Percentiles rank a stretch among this genome's conserved stretches.
Conservation (phyloP, 2,113 vertebrate species). For the Ascaphus truei region DNA sequence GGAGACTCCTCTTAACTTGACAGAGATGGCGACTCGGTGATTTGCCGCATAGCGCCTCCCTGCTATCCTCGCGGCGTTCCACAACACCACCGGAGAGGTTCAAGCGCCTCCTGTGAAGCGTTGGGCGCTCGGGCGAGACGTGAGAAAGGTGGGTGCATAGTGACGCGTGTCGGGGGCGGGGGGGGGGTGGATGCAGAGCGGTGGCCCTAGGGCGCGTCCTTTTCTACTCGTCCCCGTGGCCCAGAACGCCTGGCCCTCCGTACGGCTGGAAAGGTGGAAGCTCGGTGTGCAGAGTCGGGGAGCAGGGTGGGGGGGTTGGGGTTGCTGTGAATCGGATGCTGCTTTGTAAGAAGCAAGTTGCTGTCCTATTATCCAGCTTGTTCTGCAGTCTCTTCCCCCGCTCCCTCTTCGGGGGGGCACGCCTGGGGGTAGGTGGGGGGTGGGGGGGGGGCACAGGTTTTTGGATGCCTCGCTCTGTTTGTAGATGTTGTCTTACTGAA, state of each 20-base stretch:
- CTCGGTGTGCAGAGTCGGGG: background rate
- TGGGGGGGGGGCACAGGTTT: conserved; percentile 50
- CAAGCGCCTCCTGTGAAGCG: background rate
- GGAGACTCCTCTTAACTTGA: conserved; percentile 9
- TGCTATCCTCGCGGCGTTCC: background rate
- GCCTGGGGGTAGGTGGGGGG: background rate
- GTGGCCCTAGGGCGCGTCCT: background rate
- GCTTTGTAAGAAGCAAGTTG: background rate
- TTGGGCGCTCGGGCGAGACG: background rate
- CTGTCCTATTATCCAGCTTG: background rate
- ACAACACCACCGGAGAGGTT: background rate
- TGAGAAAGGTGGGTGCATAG: conserved; percentile 12
- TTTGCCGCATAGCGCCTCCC: background rate
- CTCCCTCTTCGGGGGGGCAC: background rate
- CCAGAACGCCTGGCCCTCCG: background rate
- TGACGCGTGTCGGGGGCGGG: background rate
- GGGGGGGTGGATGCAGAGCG: background rate
- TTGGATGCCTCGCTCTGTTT: conserved; percentile 47
- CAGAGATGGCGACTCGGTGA: background rate
- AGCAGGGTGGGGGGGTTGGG: background rate
- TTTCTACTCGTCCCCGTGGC: background rate
- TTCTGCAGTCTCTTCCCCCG: background rate
- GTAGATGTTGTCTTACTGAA: conserved; percentile 61
- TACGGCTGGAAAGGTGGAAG: conserved; percentile 6
- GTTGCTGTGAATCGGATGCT: background rate